A percentile compares a stretch with the other conserved stretches of the same genome.
Evolutionary conservation across 2,797 vertebrate species (phyloP).

Genomic region (Sparidentex hasta): DNA sequence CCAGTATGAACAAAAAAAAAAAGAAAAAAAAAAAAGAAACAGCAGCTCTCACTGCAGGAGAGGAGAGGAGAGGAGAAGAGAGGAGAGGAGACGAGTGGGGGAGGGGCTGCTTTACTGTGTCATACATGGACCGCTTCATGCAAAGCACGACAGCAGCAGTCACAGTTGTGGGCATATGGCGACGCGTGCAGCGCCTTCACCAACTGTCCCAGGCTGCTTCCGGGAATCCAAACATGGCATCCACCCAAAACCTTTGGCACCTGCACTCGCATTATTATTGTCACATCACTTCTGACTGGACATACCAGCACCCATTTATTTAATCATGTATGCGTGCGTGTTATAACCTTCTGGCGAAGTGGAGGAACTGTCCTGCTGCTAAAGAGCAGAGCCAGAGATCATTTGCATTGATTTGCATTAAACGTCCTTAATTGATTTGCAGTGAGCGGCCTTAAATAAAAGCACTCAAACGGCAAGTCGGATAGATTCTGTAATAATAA

Average conservation of each 20-base stretch:
- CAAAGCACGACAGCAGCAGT: constrained; percentile 59
- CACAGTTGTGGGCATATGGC: constrained; percentile 55
- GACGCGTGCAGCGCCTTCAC: constrained; percentile 23
- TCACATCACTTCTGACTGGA: constrained; percentile 45
- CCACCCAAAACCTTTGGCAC: constrained; percentile 53
- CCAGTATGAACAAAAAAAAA: constrained; percentile 28
- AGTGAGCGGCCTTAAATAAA: constrained; percentile 20
- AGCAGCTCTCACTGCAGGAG: constrained; percentile 39
- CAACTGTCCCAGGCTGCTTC: constrained; percentile 41
- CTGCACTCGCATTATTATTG: constrained; percentile 44
- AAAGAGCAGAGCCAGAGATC: constrained; percentile 48
- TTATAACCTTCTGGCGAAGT: constrained; percentile 45
- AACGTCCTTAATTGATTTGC: constrained; percentile 49
- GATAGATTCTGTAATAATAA: constrained; percentile 20
- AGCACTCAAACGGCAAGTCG: constrained; percentile 2
- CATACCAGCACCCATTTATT: constrained; percentile 37
- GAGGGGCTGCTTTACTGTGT: constrained; percentile 43
- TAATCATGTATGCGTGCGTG: constrained; percentile 44
- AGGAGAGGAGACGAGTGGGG: constrained; percentile 29
- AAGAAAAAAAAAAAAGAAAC: constrained; percentile 32
- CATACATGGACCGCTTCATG: constrained; percentile 50
- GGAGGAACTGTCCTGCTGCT: constrained; percentile 20
- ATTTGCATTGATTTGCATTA: constrained; percentile 68
- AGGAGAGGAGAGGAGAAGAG: constrained; percentile 17
- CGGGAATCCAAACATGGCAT: constrained; percentile 53